phyloP scores from a whole-genome alignment of 2,113 vertebrate species.

The Seriola quinqueradiata region DNA sequence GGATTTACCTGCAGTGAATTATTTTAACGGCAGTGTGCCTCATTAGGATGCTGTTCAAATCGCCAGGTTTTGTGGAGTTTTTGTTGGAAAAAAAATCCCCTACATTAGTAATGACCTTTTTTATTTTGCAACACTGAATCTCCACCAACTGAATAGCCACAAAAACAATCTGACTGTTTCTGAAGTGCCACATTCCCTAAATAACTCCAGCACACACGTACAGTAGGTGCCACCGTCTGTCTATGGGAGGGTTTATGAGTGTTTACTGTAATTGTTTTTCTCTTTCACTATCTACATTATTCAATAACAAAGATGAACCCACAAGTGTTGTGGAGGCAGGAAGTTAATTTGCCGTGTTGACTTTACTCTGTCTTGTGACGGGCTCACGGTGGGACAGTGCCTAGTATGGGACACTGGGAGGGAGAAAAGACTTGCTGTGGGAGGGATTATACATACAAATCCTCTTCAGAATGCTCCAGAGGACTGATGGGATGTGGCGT shows the following conservation, averaged over 20 bases:
- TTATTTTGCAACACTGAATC: not conserved
- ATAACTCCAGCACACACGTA: not conserved
- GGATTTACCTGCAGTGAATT: not conserved
- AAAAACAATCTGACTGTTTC: not conserved
- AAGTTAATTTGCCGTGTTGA: slow-evolving; percentile 42
- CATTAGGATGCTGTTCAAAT: not conserved
- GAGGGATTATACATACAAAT: slow-evolving; percentile 76
- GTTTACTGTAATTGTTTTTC: not conserved
- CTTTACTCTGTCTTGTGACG: slow-evolving; percentile 28
- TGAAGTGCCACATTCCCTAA: not conserved
- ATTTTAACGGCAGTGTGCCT: not conserved
- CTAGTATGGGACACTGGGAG: slow-evolving; percentile 33
- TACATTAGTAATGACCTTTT: not conserved
- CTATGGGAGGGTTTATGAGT: not conserved
- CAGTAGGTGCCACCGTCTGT: not conserved
- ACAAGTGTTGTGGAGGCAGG: not conserved
- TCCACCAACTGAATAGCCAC: not conserved
- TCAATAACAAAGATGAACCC: not conserved
- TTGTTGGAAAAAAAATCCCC: not conserved
- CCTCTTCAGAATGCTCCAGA: slow-evolving; percentile 69
- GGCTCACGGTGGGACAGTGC: slow-evolving; percentile 9
- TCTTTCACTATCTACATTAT: not conserved
- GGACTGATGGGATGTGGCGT: slow-evolving; percentile 79
- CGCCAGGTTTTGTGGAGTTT: not conserved
- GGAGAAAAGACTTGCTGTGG: not conserved